phyloP scores from a whole-genome alignment of 2,888 invertebrate genomes.

The Coelopa pilipes region DNA sequence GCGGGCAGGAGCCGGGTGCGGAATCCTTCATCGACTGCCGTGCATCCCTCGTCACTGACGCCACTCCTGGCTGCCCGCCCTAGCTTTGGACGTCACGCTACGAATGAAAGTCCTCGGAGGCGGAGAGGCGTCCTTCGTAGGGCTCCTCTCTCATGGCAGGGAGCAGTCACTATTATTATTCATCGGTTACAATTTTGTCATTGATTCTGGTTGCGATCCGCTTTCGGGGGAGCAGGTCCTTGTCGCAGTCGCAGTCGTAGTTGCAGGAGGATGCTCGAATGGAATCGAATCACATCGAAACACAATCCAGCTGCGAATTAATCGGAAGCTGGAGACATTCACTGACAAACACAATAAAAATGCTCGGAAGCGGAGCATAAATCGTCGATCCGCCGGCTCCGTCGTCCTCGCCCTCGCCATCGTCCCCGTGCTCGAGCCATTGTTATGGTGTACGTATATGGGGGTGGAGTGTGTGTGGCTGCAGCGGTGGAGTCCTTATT shows the following conservation, averaged over 20 bases:
- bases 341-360: constrained; percentile 23
- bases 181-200: constrained; percentile 35
- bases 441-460: neutral
- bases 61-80: no score
- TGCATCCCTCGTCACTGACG: no score
- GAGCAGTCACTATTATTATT: constrained; percentile 32
- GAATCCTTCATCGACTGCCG: no score
- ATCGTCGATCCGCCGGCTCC: neutral
- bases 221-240: neutral
- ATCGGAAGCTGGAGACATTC: constrained; percentile 31
- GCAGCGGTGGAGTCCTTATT: neutral
- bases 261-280: neutral
- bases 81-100: no score
- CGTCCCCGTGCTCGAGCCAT: no score
- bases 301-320: constrained; percentile 29
- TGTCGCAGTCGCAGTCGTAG: neutral
- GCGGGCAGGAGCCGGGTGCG: no score
- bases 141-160: neutral
- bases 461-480: no score
- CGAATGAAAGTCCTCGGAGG: no score
- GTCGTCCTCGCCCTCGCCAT: no score
- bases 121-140: no score
- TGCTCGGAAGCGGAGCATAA: neutral
- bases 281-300: neutral
- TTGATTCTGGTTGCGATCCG: constrained; percentile 31